Evolutionary conservation across 2,888 invertebrate genomes (phyloP), one percentile per base, ranked within the genome.

Genomic region (Spodoptera littoralis): DNA sequence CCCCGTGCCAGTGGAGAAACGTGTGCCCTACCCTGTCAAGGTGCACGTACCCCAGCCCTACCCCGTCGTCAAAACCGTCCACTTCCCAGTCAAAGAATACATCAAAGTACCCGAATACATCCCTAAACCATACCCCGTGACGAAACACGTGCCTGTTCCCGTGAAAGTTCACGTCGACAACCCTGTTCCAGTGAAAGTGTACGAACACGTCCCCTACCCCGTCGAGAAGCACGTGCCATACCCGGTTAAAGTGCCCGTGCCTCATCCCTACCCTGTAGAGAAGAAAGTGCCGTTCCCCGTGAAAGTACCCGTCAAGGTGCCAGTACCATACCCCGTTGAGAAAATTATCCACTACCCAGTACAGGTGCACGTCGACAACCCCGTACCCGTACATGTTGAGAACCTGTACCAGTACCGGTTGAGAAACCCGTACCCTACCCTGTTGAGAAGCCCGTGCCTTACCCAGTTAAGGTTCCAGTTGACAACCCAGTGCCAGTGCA

Each of bases 391-490:
- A 4, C 96, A 96, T 74, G 93, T 96, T 3, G 96, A 96, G 4
- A 96, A 96, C 96, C 96, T 9, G 95, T 96, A 58, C 96, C 97
- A 5, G 96, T 97, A 0, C 96, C 95, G 51, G 96, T 97, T 0
- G 97, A 97, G 80, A 97, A 97, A 85, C 96, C 96, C 57, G 96
- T 97, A 53, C 97, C 97, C 1, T 97, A 97, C 88, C 96, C 96
- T 58, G 96, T 97, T 0, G 96, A 96, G 80, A 97, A 97, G 88
- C 92, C 95, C 54, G 96, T 96, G 49, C 97, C 96, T 48, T 96
- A 96, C 86, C 97, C 97, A 57, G 97, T 97, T 2, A 96, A 97
- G 87, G 96, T 96, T 49, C 95, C 92, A 52, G 95, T 96, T 43
- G 96, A 97, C 50, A 95, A 96, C 82, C 97, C 96, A 47, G 95